Evolutionary conservation across 2,888 invertebrate genomes (phyloP), one percentile per base, ranked within the genome.

Genomic region (Caenorhabditis virilis): DNA sequence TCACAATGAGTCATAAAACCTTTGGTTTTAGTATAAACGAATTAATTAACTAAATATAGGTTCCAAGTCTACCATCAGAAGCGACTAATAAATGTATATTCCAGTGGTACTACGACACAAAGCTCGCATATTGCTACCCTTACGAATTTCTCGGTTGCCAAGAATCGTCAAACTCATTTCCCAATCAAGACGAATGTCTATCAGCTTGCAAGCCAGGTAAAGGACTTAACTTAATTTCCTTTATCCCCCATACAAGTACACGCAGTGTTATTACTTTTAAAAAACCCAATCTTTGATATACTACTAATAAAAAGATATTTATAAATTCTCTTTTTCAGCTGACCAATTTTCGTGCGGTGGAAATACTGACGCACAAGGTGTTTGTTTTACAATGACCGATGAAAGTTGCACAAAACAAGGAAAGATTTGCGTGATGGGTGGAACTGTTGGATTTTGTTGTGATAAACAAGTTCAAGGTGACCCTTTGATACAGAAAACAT

Each of bases 311-410:
- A n/a, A n/a, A n/a, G n/a, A n/a, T n/a, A n/a, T n/a, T n/a, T n/a
- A n/a, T n/a, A n/a, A n/a, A n/a, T n/a, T n/a, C n/a, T n/a, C n/a
- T n/a, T n/a, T n/a, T n/a, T n/a, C 59, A 65, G 65, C 59, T 46
- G 65, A 65, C 45, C 59, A 65, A 41, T 55, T 65, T 30, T 48
- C 55, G 2, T 65, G 65, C 22, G 65, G 65, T 13, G 65, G 52
- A 3, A 65, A 65, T 23, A 48, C 47, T 18, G 52, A 51, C 18
- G 26, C 59, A 0, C 16, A 52, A 15, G 65, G 59, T 35, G 48
- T 55, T 9, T 65, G 65, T 45, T 52, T 56, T 23, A 41, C 59
- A 4, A 45, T 45, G 16, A 27, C 35, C 18, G 59, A 65, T 35
- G 23, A 47, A n/a, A 38, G 38, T 16, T 65, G 65, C 33, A n/a